These are phyloP conservation scores for Turdus rufiventris DNA, from an alignment of 2,113 vertebrate species.

Conservation along the genomic window DNA sequence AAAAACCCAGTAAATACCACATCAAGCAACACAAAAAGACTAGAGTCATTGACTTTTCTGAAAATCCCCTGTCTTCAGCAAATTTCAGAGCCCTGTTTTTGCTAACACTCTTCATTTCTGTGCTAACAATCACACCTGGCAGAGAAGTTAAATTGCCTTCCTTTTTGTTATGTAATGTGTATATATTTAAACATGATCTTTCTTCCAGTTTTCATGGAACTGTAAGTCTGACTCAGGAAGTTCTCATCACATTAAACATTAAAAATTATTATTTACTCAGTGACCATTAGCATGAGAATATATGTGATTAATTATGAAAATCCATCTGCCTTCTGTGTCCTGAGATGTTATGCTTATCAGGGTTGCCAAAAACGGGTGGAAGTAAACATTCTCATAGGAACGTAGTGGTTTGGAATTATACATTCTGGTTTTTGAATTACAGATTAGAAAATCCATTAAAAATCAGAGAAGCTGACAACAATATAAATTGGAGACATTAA, in stretches of 20 bases:
- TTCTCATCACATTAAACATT: neutral
- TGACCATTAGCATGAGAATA: neutral
- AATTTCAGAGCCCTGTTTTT: neutral
- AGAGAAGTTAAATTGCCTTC: neutral
- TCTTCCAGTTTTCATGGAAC: neutral
- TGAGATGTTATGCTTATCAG: neutral
- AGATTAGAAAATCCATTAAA: neutral
- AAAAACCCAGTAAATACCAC: neutral
- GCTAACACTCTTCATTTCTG: neutral
- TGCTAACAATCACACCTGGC: neutral
- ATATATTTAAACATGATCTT: neutral
- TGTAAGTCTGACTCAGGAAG: neutral
- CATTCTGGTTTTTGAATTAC: neutral
- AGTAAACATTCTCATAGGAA: neutral
- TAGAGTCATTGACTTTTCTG: neutral
- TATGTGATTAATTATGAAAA: neutral
- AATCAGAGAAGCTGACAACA: neutral
- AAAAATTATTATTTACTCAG: neutral
- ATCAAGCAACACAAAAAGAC: neutral
- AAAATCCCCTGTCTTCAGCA: neutral
- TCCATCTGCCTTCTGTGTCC: neutral
- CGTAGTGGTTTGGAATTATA: no score
- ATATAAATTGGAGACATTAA: neutral
- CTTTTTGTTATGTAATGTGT: neutral
- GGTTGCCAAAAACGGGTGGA: neutral